These are phyloP conservation scores for Drosophila maculinotata DNA, from an alignment of 2,888 invertebrate species.

Conservation along the genomic window DNA sequence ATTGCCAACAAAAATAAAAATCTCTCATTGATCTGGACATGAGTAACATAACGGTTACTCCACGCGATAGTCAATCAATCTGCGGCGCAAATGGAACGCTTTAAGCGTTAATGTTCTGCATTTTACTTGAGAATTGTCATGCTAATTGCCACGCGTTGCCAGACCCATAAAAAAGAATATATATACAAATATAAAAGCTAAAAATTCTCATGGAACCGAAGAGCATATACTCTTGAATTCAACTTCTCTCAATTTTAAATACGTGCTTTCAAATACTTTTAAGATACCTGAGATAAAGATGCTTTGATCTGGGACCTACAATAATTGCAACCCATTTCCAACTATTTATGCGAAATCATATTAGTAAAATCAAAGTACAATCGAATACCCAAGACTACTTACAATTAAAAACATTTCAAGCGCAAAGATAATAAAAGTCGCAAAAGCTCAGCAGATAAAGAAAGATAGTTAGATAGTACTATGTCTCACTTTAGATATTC, in stretches of 20 bases:
- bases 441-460: background rate
- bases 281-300: too few species aligned
- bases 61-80: conserved; percentile 42
- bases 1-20: conserved; percentile 6
- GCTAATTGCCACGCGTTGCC: conserved; percentile 53
- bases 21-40: conserved; percentile 1
- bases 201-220: background rate
- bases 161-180: conserved; percentile 7
- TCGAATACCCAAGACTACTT: too few species aligned
- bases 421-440: background rate
- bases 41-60: conserved; percentile 37
- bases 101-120: conserved; percentile 53
- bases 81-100: conserved; percentile 28
- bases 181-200: background rate
- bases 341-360: background rate
- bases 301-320: too few species aligned
- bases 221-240: background rate
- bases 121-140: conserved; percentile 55
- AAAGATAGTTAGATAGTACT: background rate
- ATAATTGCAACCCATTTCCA: too few species aligned
- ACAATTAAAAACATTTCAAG: too few species aligned
- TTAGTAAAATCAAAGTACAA: background rate
- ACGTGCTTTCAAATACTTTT: too few species aligned
- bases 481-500: background rate
- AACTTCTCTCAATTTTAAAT: background rate